phyloP scores from a whole-genome alignment of 2,888 invertebrate genomes.

The Zygaena filipendulae region DNA sequence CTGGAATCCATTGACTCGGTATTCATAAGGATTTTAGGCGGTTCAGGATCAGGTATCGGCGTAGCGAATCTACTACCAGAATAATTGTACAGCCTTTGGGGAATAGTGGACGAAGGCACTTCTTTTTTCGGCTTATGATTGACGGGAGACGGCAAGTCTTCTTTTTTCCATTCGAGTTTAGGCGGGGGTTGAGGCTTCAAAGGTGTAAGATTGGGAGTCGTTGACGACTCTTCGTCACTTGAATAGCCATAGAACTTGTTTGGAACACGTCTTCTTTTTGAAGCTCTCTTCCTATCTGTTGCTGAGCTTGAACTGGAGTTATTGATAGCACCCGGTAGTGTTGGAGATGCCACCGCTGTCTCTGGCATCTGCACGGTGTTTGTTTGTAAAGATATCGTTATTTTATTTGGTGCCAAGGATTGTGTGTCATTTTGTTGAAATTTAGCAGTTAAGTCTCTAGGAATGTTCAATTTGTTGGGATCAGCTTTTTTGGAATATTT shows the following conservation, averaged over 20 bases:
- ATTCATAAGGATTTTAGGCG: slow-evolving; percentile 56
- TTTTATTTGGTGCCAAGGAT: slow-evolving; percentile 46
- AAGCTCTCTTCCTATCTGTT: slow-evolving; percentile 75
- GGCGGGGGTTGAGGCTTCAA: slow-evolving; percentile 70
- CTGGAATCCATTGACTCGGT: slow-evolving; percentile 57
- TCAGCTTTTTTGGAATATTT: slow-evolving; percentile 54
- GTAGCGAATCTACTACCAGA: slow-evolving; percentile 57
- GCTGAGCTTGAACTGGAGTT: slow-evolving; percentile 28
- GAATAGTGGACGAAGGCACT: slow-evolving; percentile 46
- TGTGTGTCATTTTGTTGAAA: slow-evolving; percentile 29
- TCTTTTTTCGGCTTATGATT: slow-evolving; percentile 58
- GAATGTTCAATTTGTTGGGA: slow-evolving; percentile 71
- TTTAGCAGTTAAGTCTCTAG: slow-evolving; percentile 53
- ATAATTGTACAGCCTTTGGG: slow-evolving; percentile 46
- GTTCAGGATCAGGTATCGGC: slow-evolving; percentile 56
- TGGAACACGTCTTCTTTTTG: slow-evolving; percentile 83
- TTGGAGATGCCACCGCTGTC: slow-evolving; percentile 25
- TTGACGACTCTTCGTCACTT: slow-evolving; percentile 79
- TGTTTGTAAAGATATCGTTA: slow-evolving; percentile 60
- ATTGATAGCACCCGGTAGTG: neutral
- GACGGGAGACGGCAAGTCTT: slow-evolving; percentile 72
- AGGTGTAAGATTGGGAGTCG: slow-evolving; percentile 63
- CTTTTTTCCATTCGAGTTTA: slow-evolving; percentile 78
- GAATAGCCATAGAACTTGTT: slow-evolving; percentile 91
- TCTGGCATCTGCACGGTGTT: slow-evolving; percentile 61